Conservation (phyloP, 2,888 invertebrate species). For the Congeria kusceri region DNA sequence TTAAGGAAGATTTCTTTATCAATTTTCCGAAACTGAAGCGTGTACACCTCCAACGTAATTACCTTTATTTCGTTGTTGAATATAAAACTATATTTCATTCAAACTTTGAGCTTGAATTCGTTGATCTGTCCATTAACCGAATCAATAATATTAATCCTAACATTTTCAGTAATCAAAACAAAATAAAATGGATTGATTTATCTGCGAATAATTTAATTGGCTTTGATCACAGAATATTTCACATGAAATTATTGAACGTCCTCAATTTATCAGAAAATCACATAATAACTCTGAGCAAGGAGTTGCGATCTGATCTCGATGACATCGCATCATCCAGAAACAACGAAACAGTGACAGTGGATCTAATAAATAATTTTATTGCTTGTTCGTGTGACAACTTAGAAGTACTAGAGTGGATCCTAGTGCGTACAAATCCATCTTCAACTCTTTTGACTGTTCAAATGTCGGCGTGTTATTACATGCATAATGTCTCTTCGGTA, state of each 20-base stretch:
- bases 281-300: slow-evolving; percentile 1
- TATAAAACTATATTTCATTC: slow-evolving; percentile 22
- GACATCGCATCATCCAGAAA: not conserved
- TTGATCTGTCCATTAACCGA: slow-evolving; percentile 29
- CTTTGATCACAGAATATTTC: slow-evolving; percentile 28
- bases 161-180: slow-evolving; percentile 13
- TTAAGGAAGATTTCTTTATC: slow-evolving; percentile 25
- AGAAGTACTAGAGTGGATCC: slow-evolving; percentile 37
- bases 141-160: slow-evolving; percentile 18
- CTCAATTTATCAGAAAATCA: slow-evolving; percentile 17
- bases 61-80: slow-evolving; percentile 5
- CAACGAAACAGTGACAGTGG: slow-evolving; percentile 1
- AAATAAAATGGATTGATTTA: slow-evolving; percentile 4
- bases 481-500: too few relatives aligned
- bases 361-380: slow-evolving; percentile 22
- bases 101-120: slow-evolving; percentile 9
- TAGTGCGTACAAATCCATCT: not conserved
- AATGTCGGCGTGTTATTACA: slow-evolving; percentile 11
- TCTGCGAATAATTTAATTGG: slow-evolving; percentile 15
- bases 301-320: not conserved
- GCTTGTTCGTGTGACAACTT: slow-evolving; percentile 31
- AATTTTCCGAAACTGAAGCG: slow-evolving; percentile 17
- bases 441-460: not conserved
- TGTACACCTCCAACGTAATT: slow-evolving; percentile 19
- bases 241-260: slow-evolving; percentile 23